A percentile compares a stretch with the other conserved stretches of the same genome.
These are phyloP conservation scores for Prunella himalayana DNA, from an alignment of 2,113 vertebrate genomes.

Conservation along the genomic window DNA sequence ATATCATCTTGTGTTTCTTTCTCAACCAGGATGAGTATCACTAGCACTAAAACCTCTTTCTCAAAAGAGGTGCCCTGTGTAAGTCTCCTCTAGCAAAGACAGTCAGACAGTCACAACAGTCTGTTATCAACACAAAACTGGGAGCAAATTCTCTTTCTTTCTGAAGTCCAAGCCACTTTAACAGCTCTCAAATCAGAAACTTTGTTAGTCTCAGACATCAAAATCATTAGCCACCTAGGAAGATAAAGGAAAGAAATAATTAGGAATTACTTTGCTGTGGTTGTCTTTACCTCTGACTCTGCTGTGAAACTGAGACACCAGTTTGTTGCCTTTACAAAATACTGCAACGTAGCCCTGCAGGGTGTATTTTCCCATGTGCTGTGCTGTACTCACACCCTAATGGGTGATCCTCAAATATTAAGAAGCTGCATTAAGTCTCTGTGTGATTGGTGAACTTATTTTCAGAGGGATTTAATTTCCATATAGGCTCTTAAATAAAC, in stretches of 20 bases:
- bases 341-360: background rate
- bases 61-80: background rate
- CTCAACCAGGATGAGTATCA: background rate
- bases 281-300: background rate
- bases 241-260: background rate
- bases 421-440: background rate
- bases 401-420: background rate
- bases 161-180: background rate
- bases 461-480: background rate
- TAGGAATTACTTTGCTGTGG: background rate
- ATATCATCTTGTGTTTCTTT: background rate
- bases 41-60: background rate
- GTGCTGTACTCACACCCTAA: background rate
- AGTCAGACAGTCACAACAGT: background rate
- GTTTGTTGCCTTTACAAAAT: background rate
- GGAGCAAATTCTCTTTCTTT: background rate
- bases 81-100: background rate
- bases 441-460: background rate
- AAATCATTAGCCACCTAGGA: background rate
- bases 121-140: background rate
- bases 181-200: background rate
- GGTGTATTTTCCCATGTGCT: background rate
- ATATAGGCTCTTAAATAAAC: background rate
- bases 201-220: background rate
- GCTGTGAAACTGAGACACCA: background rate